Base-by-base conservation (phyloP, 2,888 invertebrate species). In the Xiphydria camelus region DNA sequence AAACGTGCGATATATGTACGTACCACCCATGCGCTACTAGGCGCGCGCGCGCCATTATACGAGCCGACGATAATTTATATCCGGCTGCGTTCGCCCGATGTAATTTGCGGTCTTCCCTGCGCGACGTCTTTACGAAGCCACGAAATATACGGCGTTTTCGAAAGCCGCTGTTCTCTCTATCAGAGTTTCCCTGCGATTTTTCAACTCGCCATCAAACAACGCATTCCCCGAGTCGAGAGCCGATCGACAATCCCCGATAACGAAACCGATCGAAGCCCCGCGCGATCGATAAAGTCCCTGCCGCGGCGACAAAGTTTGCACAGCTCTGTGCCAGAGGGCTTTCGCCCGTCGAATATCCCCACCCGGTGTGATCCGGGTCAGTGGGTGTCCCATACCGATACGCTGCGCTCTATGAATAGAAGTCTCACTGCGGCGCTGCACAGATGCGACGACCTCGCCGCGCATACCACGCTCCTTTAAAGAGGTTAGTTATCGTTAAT, bases 111-210 rank as follows among this genome's bases (percentile, higher is more conserved):
- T 50, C 53, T 53, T 52, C 34, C 51, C 53, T 55, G n/a, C n/a
- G n/a, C 60, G 61, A 63, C 61, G 56, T 60, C 59, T 61, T 62
- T 59, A 58, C 58, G 55, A 49, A 56, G 53, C 51, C 39, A 34
- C 50, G 33, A 53, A 55, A 57, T 59, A 52, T 57, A 45, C 54
- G n/a, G n/a, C 10, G 15, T 22, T 36, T 3, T 4, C 36, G 36
- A 4, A 20, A n/a, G 21, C 14, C 18, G 18, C 19, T 12, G 22
- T 2, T 5, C 21, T n/a, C n/a, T n/a, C n/a, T n/a, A n/a, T n/a
- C n/a, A n/a, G n/a, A n/a, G n/a, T n/a, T n/a, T n/a, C n/a, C n/a
- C n/a, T n/a, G n/a, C n/a, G n/a, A n/a, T n/a, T n/a, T n/a, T n/a
- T n/a, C n/a, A n/a, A n/a, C n/a, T n/a, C n/a, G n/a, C n/a, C n/a